Percentiles rank a stretch among this genome's conserved stretches.
These are phyloP conservation scores for Chionoecetes opilio DNA, from an alignment of 1,140 invertebrate genomes.

Conservation along the genomic window DNA sequence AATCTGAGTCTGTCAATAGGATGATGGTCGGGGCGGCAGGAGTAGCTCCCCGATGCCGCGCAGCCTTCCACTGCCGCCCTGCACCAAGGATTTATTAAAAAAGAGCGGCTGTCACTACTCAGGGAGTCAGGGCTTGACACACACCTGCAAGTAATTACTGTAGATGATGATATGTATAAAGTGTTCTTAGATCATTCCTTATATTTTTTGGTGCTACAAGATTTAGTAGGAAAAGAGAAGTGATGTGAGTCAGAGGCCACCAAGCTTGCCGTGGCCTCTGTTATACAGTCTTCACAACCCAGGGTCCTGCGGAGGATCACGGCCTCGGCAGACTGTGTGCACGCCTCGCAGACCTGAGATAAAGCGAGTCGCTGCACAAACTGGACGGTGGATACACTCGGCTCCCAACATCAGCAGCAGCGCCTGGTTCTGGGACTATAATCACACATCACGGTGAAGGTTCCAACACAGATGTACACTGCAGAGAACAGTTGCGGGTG, in stretches of 20 bases:
- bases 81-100: neutral
- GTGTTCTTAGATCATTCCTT: neutral
- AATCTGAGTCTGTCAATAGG: too few species aligned
- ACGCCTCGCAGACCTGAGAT: neutral
- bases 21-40: too few species aligned
- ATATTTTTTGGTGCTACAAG: constrained; percentile 10
- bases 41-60: too few species aligned
- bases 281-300: neutral
- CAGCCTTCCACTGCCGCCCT: too few species aligned
- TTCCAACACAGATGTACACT: neutral
- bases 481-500: neutral
- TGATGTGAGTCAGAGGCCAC: neutral
- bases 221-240: constrained; percentile 9
- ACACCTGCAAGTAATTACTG: neutral
- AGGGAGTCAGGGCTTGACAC: neutral
- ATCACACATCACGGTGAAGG: neutral
- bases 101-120: neutral
- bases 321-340: neutral
- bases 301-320: neutral
- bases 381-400: neutral
- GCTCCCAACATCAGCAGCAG: neutral
- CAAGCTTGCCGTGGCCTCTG: neutral
- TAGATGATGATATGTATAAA: neutral
- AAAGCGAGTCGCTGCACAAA: neutral
- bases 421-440: neutral